phyloP scores from a whole-genome alignment of 2,113 vertebrate species.

The Engystomops pustulosus region DNA sequence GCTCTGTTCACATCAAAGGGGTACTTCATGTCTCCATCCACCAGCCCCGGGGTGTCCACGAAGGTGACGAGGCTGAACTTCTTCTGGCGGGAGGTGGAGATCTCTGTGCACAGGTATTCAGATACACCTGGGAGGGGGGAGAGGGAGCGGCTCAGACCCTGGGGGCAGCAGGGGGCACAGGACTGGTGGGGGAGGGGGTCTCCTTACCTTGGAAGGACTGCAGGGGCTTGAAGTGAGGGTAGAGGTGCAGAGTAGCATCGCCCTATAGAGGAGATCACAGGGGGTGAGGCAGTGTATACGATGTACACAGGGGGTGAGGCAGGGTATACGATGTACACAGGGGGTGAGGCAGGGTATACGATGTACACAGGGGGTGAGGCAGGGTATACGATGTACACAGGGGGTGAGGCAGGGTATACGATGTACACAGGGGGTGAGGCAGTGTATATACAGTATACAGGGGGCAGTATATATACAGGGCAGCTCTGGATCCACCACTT shows the following conservation, averaged over 20 bases:
- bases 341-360: too few species aligned
- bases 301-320: not conserved
- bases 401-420: too few species aligned
- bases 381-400: too few species aligned
- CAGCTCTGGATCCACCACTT: conserved; percentile 63
- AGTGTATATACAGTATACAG: too few species aligned
- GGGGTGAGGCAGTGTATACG: too few species aligned
- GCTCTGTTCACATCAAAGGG: conserved; percentile 84
- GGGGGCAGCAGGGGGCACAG: not conserved
- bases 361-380: not conserved
- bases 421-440: too few species aligned
- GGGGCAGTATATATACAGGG: too few species aligned
- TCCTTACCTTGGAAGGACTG: conserved; percentile 80
- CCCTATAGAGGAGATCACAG: conserved; percentile 68
- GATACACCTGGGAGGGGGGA: conserved; percentile 72
- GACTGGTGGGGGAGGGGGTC: too few species aligned
- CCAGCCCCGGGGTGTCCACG: conserved; percentile 81
- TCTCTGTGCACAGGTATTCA: conserved; percentile 81
- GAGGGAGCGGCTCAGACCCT: too few species aligned
- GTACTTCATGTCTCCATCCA: conserved; percentile 87
- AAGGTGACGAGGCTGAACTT: conserved; percentile 83
- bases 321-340: too few species aligned
- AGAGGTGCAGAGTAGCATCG: conserved; percentile 82
- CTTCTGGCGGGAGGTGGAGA: conserved; percentile 83
- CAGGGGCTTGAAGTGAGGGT: conserved; percentile 82